phyloP scores from a whole-genome alignment of 1,140 invertebrate species.

The Zaprionus ornatus region DNA sequence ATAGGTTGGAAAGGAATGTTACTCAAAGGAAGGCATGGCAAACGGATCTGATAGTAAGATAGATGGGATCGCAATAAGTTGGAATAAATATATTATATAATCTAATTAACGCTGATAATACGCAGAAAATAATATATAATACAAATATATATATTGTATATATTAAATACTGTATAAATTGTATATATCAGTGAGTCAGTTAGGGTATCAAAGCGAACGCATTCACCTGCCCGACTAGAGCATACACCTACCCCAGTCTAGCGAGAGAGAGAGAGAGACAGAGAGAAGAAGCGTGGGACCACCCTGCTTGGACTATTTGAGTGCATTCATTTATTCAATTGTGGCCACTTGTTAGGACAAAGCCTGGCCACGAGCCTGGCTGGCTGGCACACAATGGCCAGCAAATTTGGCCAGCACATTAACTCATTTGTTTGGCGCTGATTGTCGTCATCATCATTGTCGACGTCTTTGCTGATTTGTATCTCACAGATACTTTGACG shows the following conservation, averaged over 20 bases:
- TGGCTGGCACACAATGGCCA: constrained; percentile 49
- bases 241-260: neutral
- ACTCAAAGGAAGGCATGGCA: constrained; percentile 11
- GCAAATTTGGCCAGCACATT: constrained; percentile 67
- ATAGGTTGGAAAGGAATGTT: neutral
- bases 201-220: constrained; percentile 38
- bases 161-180: no score
- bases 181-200: neutral
- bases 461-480: constrained; percentile 60
- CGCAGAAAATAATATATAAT: no score
- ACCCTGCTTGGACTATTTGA: constrained; percentile 12
- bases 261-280: neutral
- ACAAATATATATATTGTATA: no score
- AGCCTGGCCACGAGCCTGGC: constrained; percentile 43
- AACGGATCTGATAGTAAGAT: no score
- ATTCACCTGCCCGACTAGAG: constrained; percentile 58
- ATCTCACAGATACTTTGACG: constrained; percentile 36
- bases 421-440: constrained; percentile 75
- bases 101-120: no score
- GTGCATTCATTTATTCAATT: constrained; percentile 81
- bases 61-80: no score
- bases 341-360: constrained; percentile 78
- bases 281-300: neutral
- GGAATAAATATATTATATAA: no score
- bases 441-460: constrained; percentile 66